Base-by-base conservation (phyloP, 2,797 vertebrate genomes). In the Hafferia zeledoni region DNA sequence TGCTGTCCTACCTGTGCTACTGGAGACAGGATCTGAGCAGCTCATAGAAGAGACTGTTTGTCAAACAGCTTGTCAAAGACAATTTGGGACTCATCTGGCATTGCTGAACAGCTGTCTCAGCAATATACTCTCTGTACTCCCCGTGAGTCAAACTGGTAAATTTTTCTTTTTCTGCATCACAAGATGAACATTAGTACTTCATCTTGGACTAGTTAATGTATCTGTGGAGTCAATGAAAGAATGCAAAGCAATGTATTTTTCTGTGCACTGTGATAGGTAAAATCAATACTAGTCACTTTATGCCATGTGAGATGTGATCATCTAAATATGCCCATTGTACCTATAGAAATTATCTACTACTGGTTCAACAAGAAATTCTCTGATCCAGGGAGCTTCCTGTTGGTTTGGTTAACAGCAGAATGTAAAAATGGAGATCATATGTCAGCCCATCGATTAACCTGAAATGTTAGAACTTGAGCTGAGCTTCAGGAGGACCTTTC, bases 31-130 rank as follows among this genome's bases (percentile, higher is more conserved):
- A 17, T 25, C n/a, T 41, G 52, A 71, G 70, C 9, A 46, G 30
- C 25, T n/a, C n/a, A 35, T 10, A 0, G 0, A 67, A 39, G 52
- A 50, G 14, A 8, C 4, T 1, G 2, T 52, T 30, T 52, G 50
- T 53, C 10, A 11, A 53, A 18, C 30, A 53, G 30, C 52, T 53
- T 31, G 52, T 31, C 30, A 30, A 53, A 53, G 30, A n/a, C 46
- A 41, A 44, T 70, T 70, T 61, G 15, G 19, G 39, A 49, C 50
- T 57, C 65, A 41, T 43, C 6, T 47, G 39, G 10, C 8, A 4
- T 13, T 37, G 28, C 28, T 37, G n/a, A 46, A 35, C 27, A 69
- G 23, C 8, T 17, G 28, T 76, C 33, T 56, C 22, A 28, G 43
- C 30, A 53, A 44, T 19, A 27, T 8, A 46, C 5, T 35, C 18